phyloP scores from a whole-genome alignment of 1,140 invertebrate species.

The Kradibia gibbosae region DNA sequence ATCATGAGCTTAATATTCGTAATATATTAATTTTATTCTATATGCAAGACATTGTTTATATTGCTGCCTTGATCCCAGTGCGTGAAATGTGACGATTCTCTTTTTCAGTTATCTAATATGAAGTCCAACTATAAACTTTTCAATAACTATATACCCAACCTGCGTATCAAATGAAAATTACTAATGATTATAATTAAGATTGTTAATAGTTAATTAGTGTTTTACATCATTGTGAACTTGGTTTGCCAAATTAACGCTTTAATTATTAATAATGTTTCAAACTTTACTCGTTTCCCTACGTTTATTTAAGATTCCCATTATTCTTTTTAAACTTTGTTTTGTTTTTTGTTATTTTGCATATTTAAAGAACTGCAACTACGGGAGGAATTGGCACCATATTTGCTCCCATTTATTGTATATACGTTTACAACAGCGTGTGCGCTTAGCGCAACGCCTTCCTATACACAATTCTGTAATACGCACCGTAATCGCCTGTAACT shows the following conservation, averaged over 20 bases:
- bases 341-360: conserved; percentile 37
- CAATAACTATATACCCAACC: conserved; percentile 65
- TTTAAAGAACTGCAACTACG: conserved; percentile 59
- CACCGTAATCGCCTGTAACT: neutral
- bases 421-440: conserved; percentile 19
- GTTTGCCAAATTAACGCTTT: conserved; percentile 40
- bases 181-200: conserved; percentile 54
- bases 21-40: conserved; percentile 35
- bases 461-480: conserved; percentile 26
- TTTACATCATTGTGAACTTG: conserved; percentile 36
- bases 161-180: conserved; percentile 66
- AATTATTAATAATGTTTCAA: conserved; percentile 43
- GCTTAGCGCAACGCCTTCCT: conserved; percentile 15
- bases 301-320: conserved; percentile 22
- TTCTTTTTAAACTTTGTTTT: conserved; percentile 22
- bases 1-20: conserved; percentile 19
- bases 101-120: conserved; percentile 63
- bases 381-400: conserved; percentile 71
- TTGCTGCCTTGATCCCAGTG: conserved; percentile 8
- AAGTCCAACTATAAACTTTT: conserved; percentile 68
- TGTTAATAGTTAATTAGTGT: conserved; percentile 54
- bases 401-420: conserved; percentile 65
- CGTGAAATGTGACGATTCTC: conserved; percentile 16
- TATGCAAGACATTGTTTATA: conserved; percentile 42
- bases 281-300: conserved; percentile 32